phyloP scores from a whole-genome alignment of 2,113 vertebrate genomes.

The Aplodontia rufa region DNA sequence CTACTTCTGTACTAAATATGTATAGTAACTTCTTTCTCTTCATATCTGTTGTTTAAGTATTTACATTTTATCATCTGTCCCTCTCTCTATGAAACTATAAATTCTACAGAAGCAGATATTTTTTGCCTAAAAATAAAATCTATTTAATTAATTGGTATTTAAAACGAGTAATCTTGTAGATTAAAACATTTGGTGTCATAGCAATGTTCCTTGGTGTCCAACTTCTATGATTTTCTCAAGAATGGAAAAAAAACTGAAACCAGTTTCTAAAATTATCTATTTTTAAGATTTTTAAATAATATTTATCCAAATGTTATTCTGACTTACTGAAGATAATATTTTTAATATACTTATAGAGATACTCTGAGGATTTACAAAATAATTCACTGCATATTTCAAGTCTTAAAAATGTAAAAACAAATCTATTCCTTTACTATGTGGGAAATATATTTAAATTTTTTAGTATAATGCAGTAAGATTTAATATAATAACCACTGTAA shows the following conservation, averaged over 20 bases:
- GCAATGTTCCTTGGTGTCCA: background rate
- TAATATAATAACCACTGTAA: background rate
- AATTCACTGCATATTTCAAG: background rate
- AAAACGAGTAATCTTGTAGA: background rate
- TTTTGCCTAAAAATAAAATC: background rate
- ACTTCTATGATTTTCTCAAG: background rate
- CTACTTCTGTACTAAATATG: background rate
- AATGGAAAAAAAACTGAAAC: background rate
- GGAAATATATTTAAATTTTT: background rate
- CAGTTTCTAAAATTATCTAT: background rate
- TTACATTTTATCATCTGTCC: background rate
- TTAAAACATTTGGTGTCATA: background rate
- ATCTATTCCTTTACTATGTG: background rate
- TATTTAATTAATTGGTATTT: background rate
- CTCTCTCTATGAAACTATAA: background rate
- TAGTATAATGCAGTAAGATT: background rate
- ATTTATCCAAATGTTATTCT: background rate
- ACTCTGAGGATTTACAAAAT: background rate
- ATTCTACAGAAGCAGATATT: background rate
- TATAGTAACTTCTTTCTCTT: too few relatives aligned
- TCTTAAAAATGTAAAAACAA: background rate
- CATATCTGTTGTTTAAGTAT: background rate
- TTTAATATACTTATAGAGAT: background rate
- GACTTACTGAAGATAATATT: background rate
- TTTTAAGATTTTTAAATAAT: background rate